Percentiles rank a stretch among this genome's conserved stretches.
phyloP scores from a whole-genome alignment of 2,888 invertebrate species.

The Alentia gelatinosa region DNA sequence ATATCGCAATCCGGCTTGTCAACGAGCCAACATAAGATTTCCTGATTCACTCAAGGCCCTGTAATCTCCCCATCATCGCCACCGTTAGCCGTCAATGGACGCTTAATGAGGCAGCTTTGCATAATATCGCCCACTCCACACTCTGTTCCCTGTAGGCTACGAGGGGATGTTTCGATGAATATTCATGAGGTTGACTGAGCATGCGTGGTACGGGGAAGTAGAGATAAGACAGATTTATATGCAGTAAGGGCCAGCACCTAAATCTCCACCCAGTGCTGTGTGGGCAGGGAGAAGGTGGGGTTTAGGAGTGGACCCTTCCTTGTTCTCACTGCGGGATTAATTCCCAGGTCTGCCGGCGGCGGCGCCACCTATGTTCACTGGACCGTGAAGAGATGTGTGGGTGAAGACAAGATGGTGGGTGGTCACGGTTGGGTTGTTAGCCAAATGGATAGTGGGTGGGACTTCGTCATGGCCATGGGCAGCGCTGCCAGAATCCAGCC shows the following conservation, averaged over 20 bases:
- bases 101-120: not conserved
- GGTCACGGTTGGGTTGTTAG: not conserved
- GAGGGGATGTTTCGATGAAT: not conserved
- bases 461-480: not conserved
- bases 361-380: not conserved
- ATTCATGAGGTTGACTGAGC: not conserved
- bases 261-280: not conserved
- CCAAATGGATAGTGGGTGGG: not conserved
- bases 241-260: not conserved
- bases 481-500: not conserved
- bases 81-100: not conserved
- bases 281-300: not conserved
- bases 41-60: not conserved
- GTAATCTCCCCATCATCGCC: not conserved
- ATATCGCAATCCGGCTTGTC: not conserved
- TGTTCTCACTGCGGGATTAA: not conserved
- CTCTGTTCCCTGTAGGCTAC: not conserved
- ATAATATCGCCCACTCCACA: conserved; percentile 8
- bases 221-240: conserved; percentile 1
- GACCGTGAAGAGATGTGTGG: not conserved
- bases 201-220: not conserved
- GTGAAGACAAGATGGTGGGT: not conserved
- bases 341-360: not conserved
- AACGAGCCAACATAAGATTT: not conserved
- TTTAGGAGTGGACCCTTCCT: not conserved